These are phyloP conservation scores for Malurus cyaneus DNA, from an alignment of 2,113 vertebrate species.

Conservation along the genomic window DNA sequence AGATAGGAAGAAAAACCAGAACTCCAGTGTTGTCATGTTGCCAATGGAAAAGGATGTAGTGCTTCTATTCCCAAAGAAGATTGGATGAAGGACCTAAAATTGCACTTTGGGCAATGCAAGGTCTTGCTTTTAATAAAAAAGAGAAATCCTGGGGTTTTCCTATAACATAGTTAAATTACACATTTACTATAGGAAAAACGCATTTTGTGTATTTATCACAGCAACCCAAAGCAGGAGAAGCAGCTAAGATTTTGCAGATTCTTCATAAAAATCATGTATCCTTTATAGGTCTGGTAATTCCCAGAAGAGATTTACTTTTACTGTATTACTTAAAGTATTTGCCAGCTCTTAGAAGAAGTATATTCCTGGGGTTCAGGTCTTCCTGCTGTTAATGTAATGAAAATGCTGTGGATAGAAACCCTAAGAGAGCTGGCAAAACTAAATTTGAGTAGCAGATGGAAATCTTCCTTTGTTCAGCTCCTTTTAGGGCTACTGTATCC, in stretches of 20 bases:
- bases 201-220: not conserved
- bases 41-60: not conserved
- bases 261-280: not conserved
- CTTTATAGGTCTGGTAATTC: not conserved
- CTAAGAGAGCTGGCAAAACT: not conserved
- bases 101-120: not conserved
- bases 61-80: not conserved
- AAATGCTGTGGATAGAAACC: not conserved
- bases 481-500: not conserved
- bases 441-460: not conserved
- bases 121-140: not conserved
- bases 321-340: not conserved
- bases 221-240: not conserved
- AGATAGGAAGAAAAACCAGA: not conserved
- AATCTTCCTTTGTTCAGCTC: not conserved
- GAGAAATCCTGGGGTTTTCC: fast-evolving
- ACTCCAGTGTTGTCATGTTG: not conserved
- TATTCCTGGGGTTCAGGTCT: not conserved
- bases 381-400: not conserved
- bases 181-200: not conserved
- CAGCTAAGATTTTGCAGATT: not conserved
- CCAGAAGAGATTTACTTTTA: not conserved
- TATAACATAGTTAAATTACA: not conserved
- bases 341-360: not conserved
- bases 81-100: not conserved